A percentile compares a stretch with the other conserved stretches of the same genome.
Evolutionary conservation across 2,113 vertebrate species (phyloP).

Genomic region (mouse (Mus musculus)): GRCm39 chr8:103573001-103573500

Average conservation of each 20-base stretch:
- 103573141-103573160: neutral
- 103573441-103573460: neutral
- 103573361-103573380: neutral
- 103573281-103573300: neutral
- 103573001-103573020: slow-evolving; percentile 63
- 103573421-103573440: neutral
- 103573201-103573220: no score
- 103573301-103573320: neutral
- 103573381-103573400: neutral
- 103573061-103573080: neutral
- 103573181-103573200: neutral
- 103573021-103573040: slow-evolving; percentile 35
- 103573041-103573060: slow-evolving; percentile 20
- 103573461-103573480: neutral
- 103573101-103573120: neutral
- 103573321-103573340: neutral
- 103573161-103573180: neutral
- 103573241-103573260: neutral
- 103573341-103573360: neutral
- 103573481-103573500: neutral
- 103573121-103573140: neutral
- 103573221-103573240: neutral
- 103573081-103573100: neutral
- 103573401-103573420: neutral
- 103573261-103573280: neutral